Evolutionary conservation across 2,113 vertebrate species (phyloP), one percentile per base, ranked within the genome.

Genomic region (Grammomys dolichurus): DNA sequence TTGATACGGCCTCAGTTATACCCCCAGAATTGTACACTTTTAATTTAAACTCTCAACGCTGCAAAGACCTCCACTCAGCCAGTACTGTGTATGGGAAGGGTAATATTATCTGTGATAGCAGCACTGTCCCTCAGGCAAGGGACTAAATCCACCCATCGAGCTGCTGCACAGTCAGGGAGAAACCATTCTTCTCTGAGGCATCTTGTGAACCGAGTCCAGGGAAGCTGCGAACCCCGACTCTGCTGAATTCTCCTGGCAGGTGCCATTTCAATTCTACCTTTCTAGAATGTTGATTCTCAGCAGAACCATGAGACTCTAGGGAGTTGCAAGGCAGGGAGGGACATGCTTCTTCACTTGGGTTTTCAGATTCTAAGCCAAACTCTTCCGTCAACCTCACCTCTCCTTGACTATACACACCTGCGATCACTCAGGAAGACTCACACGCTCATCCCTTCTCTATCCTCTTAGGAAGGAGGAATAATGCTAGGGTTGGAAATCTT

Each of bases 11-110:
- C 67, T 91, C 63, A 48, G 24, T 54, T 85, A 70, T 3, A 28
- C 3, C 88, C 85, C 63, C 2, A 8, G 26, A 60, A 65, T 10
- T 3, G 12, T 76, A 46, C 54, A 54, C 51, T 92, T 97, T 88
- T 28, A 31, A 84, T 63, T 75, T 87, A 85, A 90, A 75, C 5
- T 75, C 76, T 63, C 24, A 86, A 77, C 87, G 46, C 87, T 87
- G 7, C 69, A 60, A 60, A 90, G 26, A 26, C n/a, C 19, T 51
- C n/a, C 8, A 17, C 48, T 70, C 40, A 89, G 90, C 90, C 69
- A 40, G 33, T 5, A 56, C n/a, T 12, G 0, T 2, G 14, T 87
- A n/a, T 48, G 7, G 14, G 67, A 13, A 80, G 77, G 31, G 13
- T 24, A 51, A 73, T 43, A 36, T 46, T 65, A 31, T 65, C 4